Percentiles rank a stretch among this genome's conserved stretches.
These are phyloP conservation scores for Platanista minor DNA, from an alignment of 2,113 vertebrate species.

Conservation along the genomic window DNA sequence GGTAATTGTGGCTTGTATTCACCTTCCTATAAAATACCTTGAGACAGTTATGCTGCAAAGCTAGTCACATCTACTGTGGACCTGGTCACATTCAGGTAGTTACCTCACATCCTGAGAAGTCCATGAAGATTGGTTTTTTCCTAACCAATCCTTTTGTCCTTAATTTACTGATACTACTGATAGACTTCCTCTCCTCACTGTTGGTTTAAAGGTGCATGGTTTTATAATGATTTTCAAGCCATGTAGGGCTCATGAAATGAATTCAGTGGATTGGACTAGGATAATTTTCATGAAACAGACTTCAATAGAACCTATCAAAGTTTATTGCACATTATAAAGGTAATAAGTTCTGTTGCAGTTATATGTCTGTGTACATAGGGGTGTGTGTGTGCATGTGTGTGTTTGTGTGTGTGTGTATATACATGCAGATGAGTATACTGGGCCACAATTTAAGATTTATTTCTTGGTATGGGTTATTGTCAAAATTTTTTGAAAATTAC, in stretches of 20 bases:
- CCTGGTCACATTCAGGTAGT: not conserved
- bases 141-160: not conserved
- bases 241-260: not conserved
- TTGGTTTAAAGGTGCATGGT: not conserved
- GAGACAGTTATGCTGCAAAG: not conserved
- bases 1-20: not conserved
- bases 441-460: not conserved
- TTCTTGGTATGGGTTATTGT: not conserved
- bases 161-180: not conserved
- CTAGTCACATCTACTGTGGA: not conserved
- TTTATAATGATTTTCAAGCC: not conserved
- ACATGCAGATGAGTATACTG: not conserved
- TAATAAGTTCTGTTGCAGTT: not conserved
- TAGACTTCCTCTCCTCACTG: not conserved
- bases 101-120: not conserved
- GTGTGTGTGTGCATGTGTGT: not conserved
- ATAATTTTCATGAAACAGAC: not conserved
- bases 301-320: not conserved
- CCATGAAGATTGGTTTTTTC: not conserved
- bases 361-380: not conserved
- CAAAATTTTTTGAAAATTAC: not conserved
- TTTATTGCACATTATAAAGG: not conserved
- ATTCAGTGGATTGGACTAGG: not conserved
- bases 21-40: not conserved
- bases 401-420: not conserved